Evolutionary conservation across 2,113 vertebrate species (phyloP).

Genomic region (Phodopus roborovskii): DNA sequence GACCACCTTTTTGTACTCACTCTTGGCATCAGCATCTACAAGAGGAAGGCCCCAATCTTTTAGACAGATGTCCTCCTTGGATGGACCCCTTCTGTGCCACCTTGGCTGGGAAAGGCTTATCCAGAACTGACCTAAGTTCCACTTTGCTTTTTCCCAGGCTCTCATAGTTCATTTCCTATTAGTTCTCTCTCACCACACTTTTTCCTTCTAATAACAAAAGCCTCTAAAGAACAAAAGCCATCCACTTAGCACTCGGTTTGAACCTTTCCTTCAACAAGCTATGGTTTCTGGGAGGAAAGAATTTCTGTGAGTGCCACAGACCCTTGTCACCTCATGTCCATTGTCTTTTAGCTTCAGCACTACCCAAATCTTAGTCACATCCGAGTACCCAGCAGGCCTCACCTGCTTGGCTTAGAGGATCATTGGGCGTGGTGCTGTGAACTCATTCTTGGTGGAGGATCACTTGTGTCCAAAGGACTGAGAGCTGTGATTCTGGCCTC

Average conservation of each 20-base stretch:
- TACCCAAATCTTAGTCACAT: neutral
- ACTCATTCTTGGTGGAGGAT: neutral
- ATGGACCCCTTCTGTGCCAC: neutral
- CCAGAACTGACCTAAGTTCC: neutral
- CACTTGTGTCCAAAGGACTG: neutral
- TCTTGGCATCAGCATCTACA: neutral
- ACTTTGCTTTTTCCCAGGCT: neutral
- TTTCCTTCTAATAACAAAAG: neutral
- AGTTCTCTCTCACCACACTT: neutral
- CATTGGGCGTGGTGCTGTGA: neutral
- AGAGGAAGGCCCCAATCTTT: neutral
- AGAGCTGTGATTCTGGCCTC: neutral
- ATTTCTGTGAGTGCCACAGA: neutral
- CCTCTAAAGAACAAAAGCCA: neutral
- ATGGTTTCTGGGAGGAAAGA: neutral
- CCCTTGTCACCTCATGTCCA: fast-evolving
- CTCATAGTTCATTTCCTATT: neutral
- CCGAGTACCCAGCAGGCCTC: neutral
- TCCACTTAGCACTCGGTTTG: neutral
- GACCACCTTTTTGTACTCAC: neutral
- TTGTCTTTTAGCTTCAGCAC: neutral
- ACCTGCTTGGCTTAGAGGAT: neutral
- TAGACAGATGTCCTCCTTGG: neutral
- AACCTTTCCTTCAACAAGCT: neutral
- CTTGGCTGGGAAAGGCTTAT: neutral